phyloP scores from a whole-genome alignment of 2,888 invertebrate genomes.

The Scaptomyza flava region DNA sequence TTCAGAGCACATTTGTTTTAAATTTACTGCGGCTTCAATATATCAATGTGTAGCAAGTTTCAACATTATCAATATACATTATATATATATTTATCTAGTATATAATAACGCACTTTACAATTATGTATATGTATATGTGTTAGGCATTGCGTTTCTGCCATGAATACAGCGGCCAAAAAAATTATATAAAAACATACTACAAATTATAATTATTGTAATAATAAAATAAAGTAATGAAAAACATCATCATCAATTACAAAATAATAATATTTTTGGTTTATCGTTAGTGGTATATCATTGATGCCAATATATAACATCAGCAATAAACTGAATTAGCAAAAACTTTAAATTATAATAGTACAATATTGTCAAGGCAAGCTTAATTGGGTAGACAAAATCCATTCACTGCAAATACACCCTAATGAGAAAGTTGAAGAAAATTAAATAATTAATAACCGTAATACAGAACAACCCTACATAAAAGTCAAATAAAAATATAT shows the following conservation, averaged over 20 bases:
- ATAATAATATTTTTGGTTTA: slow-evolving; percentile 21
- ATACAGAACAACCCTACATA: slow-evolving; percentile 50
- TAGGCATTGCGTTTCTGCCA: slow-evolving; percentile 78
- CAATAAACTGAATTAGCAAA: slow-evolving; percentile 17
- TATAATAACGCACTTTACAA: slow-evolving; percentile 66
- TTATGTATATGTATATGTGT: slow-evolving; percentile 79
- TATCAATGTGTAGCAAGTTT: slow-evolving; percentile 78
- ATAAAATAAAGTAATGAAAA: slow-evolving; percentile 31
- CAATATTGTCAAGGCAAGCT: slow-evolving; percentile 32
- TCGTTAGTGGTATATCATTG: slow-evolving; percentile 31
- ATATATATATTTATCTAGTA: slow-evolving; percentile 22
- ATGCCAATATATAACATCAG: slow-evolving; percentile 3
- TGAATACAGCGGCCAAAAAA: slow-evolving; percentile 62
- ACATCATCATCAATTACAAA: slow-evolving; percentile 67
- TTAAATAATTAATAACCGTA: slow-evolving; percentile 48
- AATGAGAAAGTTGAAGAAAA: slow-evolving; percentile 51
- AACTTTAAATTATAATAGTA: slow-evolving; percentile 16
- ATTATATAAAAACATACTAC: slow-evolving; percentile 13
- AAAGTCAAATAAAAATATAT: slow-evolving; percentile 71
- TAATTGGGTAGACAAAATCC: slow-evolving; percentile 42
- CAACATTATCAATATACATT: slow-evolving; percentile 49
- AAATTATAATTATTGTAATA: slow-evolving; percentile 13
- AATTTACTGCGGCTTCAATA: slow-evolving; percentile 68
- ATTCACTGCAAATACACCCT: slow-evolving; percentile 25
- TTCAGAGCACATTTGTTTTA: slow-evolving; percentile 77